Evolutionary conservation across 2,888 invertebrate species (phyloP), one percentile per base, ranked within the genome.

Genomic region (Tuta absoluta): DNA sequence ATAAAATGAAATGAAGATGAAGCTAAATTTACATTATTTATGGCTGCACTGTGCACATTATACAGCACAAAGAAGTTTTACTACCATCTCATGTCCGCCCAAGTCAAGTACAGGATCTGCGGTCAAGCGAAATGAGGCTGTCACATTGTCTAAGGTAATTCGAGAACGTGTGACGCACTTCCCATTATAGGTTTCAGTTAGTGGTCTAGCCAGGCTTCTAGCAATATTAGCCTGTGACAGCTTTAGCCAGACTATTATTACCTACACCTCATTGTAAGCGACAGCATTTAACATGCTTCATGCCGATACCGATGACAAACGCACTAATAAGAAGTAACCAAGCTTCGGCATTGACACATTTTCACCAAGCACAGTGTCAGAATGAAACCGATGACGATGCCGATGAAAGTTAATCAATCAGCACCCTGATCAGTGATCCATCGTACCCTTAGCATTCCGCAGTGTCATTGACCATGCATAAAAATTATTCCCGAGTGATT

Each of bases 171-270:
- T 60, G 59, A 60, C 59, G 59, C 14, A 60, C 41, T 10, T 23
- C 33, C 49, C 19, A 61, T 61, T 61, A 61, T 33, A 48, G 49
- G 49, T 33, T 61, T 63, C 57, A 4, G 45, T 38, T 21, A 33
- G 51, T 19, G 53, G 61, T 64, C 53, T 61, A 64, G 24, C 61
- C 38, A 28, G 60, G 64, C 53, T 60, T 60, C 64, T 53, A 60
- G 53, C 60, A 64, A 45, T 53, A 64, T 64, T n/a, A n/a, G 38
- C 12, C 23, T 23, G 28, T 63, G 57, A 57, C 63, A 33, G 57
- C 41, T 58, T 60, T 60, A 51, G 51, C 21, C 51, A 59, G 41
- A 1, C 57, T 57, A 12, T 33, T 21, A 38, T 3, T 17, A 38
- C 7, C 38, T 58, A 19, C 12, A 58, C 37, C 21, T 23, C 7